Base-by-base conservation (phyloP, 92 coral and sea anemone species). In the Isaurus tuberculatus region DNA sequence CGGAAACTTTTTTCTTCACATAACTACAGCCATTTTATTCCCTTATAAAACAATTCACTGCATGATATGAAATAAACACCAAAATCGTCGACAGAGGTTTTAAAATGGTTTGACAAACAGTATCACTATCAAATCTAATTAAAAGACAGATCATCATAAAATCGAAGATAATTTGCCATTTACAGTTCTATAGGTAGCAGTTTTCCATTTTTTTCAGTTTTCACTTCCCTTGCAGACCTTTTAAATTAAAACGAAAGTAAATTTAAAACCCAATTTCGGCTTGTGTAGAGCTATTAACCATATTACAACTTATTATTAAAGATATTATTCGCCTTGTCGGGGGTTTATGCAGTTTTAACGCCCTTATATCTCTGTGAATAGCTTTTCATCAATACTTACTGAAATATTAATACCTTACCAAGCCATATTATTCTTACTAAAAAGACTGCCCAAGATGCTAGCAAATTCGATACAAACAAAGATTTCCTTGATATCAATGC, bases 401-500 rank as follows among this genome's bases (percentile, higher is more conserved):
- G 49, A 89, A 89, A 89, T 85, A 89, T 89, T 85, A 80, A 89
- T 85, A 73, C 10, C 55, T 68, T 81, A 42, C 83, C 84, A 67
- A 58, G 83, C 72, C 83, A 80, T 89, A 85, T 80, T 67, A 36
- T 75, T 80, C 85, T n/a, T 65, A 68, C 75, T 20, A 51, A 15
- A n/a, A 40, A 13, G 65, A 10, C 64, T 65, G 51, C 75, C 36
- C 48, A 77, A 77, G 46, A 48, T 77, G 70, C 82, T 17, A 31
- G 70, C 33, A 58, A 58, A 27, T 22, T 60, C 36, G 82, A 77
- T 15, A 22, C 36, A 77, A 58, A 77, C 70, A 77, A 77, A 58
- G 82, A 77, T 60, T 77, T 60, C 70, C 51, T 32, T 57, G 23
- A 77, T 36, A 34, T 34, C 68, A 77, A 77, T 77, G 8, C 27